These are phyloP conservation scores for Pseudomyrmex pallidus DNA, from an alignment of 1,140 invertebrate species.

Conservation along the genomic window DNA sequence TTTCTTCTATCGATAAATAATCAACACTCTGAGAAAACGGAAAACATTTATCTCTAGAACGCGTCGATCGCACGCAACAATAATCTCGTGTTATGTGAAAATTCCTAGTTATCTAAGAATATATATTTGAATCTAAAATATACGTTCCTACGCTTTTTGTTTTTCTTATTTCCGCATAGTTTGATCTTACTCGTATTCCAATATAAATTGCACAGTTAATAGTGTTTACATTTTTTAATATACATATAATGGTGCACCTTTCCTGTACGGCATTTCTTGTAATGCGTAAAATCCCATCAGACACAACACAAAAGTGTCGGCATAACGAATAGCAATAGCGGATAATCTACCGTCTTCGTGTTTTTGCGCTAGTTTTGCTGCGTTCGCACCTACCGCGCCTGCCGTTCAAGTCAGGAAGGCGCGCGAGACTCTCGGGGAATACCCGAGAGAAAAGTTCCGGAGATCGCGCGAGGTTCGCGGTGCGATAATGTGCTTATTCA, in stretches of 20 bases:
- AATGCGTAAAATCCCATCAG: constrained; percentile 42
- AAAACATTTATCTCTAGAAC: no score
- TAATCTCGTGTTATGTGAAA: no score
- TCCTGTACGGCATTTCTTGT: constrained; percentile 7
- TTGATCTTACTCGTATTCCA: background rate
- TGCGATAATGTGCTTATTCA: constrained; percentile 56
- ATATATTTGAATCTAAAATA: no score
- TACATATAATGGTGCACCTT: background rate
- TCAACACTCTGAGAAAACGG: no score
- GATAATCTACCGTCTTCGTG: constrained; percentile 56
- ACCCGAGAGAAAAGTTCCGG: constrained; percentile 3
- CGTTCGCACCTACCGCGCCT: constrained; percentile 5
- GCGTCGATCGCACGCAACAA: no score
- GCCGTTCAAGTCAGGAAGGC: constrained; percentile 17
- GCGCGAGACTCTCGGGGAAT: background rate
- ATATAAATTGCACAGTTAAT: constrained; percentile 6
- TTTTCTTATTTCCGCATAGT: no score
- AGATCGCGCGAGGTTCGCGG: constrained; percentile 24
- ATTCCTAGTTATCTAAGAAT: no score
- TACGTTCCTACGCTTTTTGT: no score
- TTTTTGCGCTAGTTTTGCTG: constrained; percentile 31
- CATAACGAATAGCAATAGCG: constrained; percentile 41
- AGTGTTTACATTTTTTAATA: constrained; percentile 32
- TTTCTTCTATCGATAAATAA: no score
- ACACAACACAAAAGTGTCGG: constrained; percentile 16